Percentiles rank a stretch among this genome's conserved stretches.
These are phyloP conservation scores for Planiliza haematocheilus DNA, from an alignment of 2,113 vertebrate genomes.

Conservation along the genomic window DNA sequence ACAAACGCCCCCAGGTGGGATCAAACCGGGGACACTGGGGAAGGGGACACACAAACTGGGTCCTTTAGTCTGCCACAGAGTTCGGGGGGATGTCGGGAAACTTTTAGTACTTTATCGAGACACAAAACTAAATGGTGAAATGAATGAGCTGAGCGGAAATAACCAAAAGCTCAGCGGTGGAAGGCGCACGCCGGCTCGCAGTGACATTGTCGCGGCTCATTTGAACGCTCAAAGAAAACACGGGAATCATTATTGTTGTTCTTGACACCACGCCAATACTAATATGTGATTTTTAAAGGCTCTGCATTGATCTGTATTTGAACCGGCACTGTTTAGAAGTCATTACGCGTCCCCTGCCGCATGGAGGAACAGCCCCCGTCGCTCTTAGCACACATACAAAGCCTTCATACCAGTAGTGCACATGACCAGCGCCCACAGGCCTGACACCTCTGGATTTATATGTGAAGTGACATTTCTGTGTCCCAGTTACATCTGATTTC, in stretches of 20 bases:
- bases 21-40: not conserved
- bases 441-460: conserved; percentile 1
- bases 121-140: no score
- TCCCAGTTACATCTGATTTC: not conserved
- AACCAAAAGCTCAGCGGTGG: no score
- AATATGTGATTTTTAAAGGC: not conserved
- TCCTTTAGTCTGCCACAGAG: no score
- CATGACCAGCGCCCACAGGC: conserved; percentile 55
- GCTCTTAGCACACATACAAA: conserved; percentile 23
- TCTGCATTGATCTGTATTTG: conserved; percentile 10
- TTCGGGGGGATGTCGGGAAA: no score
- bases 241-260: not conserved
- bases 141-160: no score
- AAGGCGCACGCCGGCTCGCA: no score
- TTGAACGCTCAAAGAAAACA: not conserved
- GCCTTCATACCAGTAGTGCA: conserved; percentile 34
- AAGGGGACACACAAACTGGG: not conserved
- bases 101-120: no score
- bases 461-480: not conserved
- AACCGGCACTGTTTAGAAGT: conserved; percentile 13
- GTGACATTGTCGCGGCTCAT: not conserved
- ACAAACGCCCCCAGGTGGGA: not conserved
- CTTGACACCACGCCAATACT: not conserved
- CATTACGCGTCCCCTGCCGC: not conserved
- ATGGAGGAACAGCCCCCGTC: conserved; percentile 13